A percentile compares a stretch with the other conserved stretches of the same genome.
These are phyloP conservation scores for Leptopterna dolabrata DNA, from an alignment of 2,888 invertebrate species.

Conservation along the genomic window DNA sequence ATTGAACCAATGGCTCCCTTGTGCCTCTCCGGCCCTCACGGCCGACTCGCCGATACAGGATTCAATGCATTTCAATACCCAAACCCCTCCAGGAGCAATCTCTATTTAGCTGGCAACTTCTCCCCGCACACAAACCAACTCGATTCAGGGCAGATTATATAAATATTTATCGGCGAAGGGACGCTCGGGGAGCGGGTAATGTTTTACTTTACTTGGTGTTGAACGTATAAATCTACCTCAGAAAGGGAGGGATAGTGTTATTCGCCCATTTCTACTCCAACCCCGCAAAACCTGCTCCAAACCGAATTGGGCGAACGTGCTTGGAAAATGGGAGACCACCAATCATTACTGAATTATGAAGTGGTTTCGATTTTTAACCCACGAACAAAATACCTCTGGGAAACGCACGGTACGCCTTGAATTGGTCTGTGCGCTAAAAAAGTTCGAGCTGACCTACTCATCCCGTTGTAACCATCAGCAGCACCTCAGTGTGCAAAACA, in stretches of 20 bases:
- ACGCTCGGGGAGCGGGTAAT: slow-evolving; percentile 14
- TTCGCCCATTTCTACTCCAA: background rate
- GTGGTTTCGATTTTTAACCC: background rate
- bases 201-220: slow-evolving; percentile 52
- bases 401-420: background rate
- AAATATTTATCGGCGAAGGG: slow-evolving; percentile 46
- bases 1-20: slow-evolving; percentile 54
- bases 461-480: no score
- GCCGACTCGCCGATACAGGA: slow-evolving; percentile 55
- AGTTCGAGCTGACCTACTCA: no score
- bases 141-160: slow-evolving; percentile 51
- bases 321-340: background rate
- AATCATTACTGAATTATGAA: slow-evolving; percentile 17
- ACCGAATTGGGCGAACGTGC: slow-evolving; percentile 5
- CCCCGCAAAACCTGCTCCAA: slow-evolving; percentile 11
- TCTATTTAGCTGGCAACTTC: slow-evolving; percentile 53
- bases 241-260: slow-evolving; percentile 37
- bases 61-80: slow-evolving; percentile 59
- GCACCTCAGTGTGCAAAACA: no score
- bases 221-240: slow-evolving; percentile 36
- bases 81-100: slow-evolving; percentile 53
- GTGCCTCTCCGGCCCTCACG: slow-evolving; percentile 27
- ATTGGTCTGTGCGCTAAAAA: no score
- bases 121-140: slow-evolving; percentile 45
- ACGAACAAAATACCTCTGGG: background rate